Percentiles rank a stretch among this genome's conserved stretches.
phyloP scores from a whole-genome alignment of 1,140 invertebrate genomes.

The Leptonema lineaticorne region DNA sequence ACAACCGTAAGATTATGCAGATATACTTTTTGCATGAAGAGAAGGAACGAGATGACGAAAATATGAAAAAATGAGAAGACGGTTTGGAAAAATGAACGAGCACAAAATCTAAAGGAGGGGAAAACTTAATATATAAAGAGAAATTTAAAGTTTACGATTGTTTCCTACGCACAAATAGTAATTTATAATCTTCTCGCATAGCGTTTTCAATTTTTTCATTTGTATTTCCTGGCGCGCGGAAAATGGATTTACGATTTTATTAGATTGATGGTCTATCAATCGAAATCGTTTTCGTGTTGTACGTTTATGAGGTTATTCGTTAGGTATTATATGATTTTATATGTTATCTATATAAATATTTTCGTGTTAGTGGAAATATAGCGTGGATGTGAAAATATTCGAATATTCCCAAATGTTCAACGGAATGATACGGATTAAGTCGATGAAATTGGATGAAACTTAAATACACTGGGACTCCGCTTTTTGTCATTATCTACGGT shows the following conservation, averaged over 20 bases:
- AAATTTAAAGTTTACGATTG: too few relatives aligned
- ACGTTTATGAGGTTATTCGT: constrained; percentile 12
- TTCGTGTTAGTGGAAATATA: not conserved
- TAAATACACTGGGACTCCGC: too few relatives aligned
- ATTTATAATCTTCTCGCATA: constrained; percentile 33
- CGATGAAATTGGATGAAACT: not conserved
- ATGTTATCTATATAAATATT: not conserved
- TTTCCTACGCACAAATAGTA: constrained; percentile 6
- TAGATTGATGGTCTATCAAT: constrained; percentile 39
- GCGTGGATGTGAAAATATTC: constrained; percentile 4
- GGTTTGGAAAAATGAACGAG: too few relatives aligned
- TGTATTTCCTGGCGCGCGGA: constrained; percentile 4
- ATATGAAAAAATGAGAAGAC: not conserved
- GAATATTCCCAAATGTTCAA: not conserved
- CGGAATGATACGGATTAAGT: not conserved
- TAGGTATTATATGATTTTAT: not conserved
- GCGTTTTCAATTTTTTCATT: constrained; percentile 36
- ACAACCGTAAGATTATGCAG: constrained; percentile 28
- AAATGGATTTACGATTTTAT: constrained; percentile 35
- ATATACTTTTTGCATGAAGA: not conserved
- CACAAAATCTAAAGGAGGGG: too few relatives aligned
- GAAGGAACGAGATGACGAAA: not conserved
- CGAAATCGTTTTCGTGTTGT: constrained; percentile 30
- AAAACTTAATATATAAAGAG: too few relatives aligned
- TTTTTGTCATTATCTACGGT: too few relatives aligned